Evolutionary conservation across 1,140 invertebrate genomes (phyloP), one percentile per base, ranked within the genome.

Genomic region (Bombus soroeensis): DNA sequence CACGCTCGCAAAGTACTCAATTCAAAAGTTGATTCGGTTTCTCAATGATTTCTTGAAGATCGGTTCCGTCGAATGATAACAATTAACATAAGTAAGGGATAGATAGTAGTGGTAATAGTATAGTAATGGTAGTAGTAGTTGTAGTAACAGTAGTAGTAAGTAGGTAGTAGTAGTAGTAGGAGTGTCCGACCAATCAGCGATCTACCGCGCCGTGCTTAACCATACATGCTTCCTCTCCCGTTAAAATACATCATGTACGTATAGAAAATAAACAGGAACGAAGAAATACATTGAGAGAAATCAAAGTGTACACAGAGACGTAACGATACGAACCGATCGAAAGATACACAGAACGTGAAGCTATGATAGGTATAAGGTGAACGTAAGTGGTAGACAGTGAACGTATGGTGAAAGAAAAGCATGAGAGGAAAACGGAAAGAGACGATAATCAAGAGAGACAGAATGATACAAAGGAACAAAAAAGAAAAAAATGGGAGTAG

Each of bases 191-290:
- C 88, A 87, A 90, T 90, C 82, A 88, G 77, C 88, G 89, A 88
- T 93, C 88, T 94, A 92, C 91, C 91, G 90, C 91, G 92, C 90
- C 93, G 91, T 90, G 92, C 93, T 91, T 93, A 86, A 93, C 93
- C 93, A 94, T 94, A 91, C 90, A 92, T 93, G 92, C 92, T 88
- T 90, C 83, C 82, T 74, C 70, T 82, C 88, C 83, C 74, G 68
- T 57, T 3, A 80, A 72, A 91, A 83, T 81, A 25, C 77, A 66
- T 80, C 72, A 66, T 66, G 47, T 90, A 59, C 77, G 13, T 78
- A 22, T 53, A n/a, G 47, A 83, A 53, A 15, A 53, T 70, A n/a
- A 81, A 87, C 25, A 25, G 83, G 66, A 43, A 66, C 10, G 1
- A 13, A 79, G 59, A 47, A 34, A 80, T n/a, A 66, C 12, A 72